phyloP scores from a whole-genome alignment of 64 coral and sea anemone species.

The Cladopsammia gracilis region DNA sequence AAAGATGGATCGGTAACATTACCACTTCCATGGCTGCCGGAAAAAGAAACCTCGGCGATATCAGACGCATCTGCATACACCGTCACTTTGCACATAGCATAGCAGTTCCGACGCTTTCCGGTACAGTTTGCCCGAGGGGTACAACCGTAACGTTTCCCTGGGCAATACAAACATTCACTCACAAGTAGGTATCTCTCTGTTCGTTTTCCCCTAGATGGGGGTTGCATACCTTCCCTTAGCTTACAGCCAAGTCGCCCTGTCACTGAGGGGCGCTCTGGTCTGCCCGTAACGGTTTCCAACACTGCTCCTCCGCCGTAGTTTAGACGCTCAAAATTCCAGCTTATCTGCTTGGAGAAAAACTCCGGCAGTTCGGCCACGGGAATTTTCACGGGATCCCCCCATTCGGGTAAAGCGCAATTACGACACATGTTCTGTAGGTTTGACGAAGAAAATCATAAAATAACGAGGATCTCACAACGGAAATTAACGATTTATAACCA shows the following conservation, averaged over 20 bases:
- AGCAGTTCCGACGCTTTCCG: slow-evolving; percentile 90
- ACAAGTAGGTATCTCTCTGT: slow-evolving; percentile 96
- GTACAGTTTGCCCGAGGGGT: slow-evolving; percentile 95
- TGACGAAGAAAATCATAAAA: neutral
- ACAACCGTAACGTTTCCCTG: slow-evolving; percentile 93
- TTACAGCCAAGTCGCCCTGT: slow-evolving; percentile 92
- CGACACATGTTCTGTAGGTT: slow-evolving; percentile 81
- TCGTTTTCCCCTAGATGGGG: slow-evolving; percentile 52
- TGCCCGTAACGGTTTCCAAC: slow-evolving; percentile 80
- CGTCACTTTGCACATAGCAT: slow-evolving; percentile 93
- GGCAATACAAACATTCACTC: slow-evolving; percentile 96
- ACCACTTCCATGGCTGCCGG: slow-evolving; percentile 90
- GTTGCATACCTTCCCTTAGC: slow-evolving; percentile 87
- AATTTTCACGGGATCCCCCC: slow-evolving; percentile 91
- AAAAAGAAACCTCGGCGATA: slow-evolving; percentile 89
- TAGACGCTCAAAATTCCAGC: slow-evolving; percentile 99
- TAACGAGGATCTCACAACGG: neutral
- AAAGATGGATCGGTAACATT: slow-evolving; percentile 89
- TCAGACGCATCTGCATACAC: slow-evolving; percentile 87
- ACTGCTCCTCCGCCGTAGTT: slow-evolving; percentile 97
- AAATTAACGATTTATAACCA: slow-evolving; percentile 11
- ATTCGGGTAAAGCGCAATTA: slow-evolving; percentile 94
- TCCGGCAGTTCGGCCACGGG: slow-evolving; percentile 78
- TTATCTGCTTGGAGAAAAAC: slow-evolving; percentile 96
- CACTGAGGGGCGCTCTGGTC: slow-evolving; percentile 90